These are phyloP conservation scores for Oryzias curvinotus DNA, from an alignment of 2,113 vertebrate genomes.

Conservation along the genomic window DNA sequence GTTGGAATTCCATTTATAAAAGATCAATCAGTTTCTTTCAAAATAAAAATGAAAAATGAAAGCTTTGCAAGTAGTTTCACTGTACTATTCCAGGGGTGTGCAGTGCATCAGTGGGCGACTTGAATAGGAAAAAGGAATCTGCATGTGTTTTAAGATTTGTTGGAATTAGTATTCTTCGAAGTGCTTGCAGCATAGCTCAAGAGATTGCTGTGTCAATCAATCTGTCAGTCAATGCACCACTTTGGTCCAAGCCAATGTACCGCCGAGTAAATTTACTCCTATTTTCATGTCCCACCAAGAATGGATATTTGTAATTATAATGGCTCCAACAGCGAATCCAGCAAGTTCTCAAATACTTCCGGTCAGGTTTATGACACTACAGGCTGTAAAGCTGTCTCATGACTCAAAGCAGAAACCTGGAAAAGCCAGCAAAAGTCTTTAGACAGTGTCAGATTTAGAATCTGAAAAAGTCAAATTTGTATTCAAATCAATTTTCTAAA, in stretches of 20 bases:
- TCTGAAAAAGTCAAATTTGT: no score
- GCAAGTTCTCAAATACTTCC: no score
- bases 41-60: not conserved
- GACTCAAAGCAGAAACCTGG: no score
- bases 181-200: not conserved
- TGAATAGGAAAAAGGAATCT: not conserved
- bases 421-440: no score
- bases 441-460: no score
- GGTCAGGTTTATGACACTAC: no score
- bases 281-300: not conserved
- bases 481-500: no score
- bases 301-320: constrained; percentile 5
- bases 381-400: no score
- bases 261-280: not conserved
- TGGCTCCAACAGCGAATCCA: not conserved
- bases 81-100: constrained; percentile 2
- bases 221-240: not conserved
- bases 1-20: no score
- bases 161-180: constrained; percentile 3
- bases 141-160: not conserved
- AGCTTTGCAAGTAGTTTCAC: not conserved
- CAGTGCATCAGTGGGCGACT: not conserved
- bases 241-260: constrained; percentile 15
- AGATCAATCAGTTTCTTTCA: not conserved
- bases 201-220: constrained; percentile 1